Conservation (phyloP, 2,888 invertebrate species). For the Drosophila yooni region DNA sequence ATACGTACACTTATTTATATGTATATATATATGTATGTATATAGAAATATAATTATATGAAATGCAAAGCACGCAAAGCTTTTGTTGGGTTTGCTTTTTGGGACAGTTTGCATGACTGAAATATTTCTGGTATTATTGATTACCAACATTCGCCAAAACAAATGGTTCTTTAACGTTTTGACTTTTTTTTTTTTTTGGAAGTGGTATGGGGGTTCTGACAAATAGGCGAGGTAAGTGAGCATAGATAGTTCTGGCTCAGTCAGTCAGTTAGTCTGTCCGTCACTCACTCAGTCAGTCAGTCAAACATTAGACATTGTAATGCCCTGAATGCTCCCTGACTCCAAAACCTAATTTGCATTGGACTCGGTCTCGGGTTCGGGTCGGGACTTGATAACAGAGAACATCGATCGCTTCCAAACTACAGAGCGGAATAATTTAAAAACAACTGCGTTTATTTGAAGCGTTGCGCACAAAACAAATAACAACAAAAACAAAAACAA, state of each 20-base stretch:
- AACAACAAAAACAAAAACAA: slow-evolving; percentile 25
- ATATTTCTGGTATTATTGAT: slow-evolving; percentile 73
- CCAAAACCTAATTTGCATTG: slow-evolving; percentile 59
- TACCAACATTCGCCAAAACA: slow-evolving; percentile 60
- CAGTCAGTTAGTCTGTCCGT: slow-evolving; percentile 15
- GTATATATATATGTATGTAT: slow-evolving; percentile 2
- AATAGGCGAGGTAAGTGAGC: slow-evolving; percentile 59
- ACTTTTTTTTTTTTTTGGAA: slow-evolving; percentile 4
- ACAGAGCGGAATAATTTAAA: slow-evolving; percentile 58
- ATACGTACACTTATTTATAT: slow-evolving; percentile 35
- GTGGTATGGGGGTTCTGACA: slow-evolving; percentile 31
- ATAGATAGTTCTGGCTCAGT: slow-evolving; percentile 18
- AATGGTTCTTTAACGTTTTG: slow-evolving; percentile 58
- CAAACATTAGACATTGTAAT: slow-evolving; percentile 73
- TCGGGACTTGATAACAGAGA: slow-evolving; percentile 67
- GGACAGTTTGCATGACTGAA: slow-evolving; percentile 70
- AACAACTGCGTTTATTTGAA: slow-evolving; percentile 58
- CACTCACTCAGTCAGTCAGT: slow-evolving; percentile 20
- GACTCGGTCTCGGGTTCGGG: slow-evolving; percentile 42
- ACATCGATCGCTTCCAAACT: slow-evolving; percentile 63
- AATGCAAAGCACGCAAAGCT: slow-evolving; percentile 70
- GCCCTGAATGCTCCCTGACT: slow-evolving; percentile 46
- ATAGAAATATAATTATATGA: slow-evolving; percentile 33
- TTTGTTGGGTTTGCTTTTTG: slow-evolving; percentile 51
- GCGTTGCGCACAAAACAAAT: slow-evolving; percentile 40